Evolutionary conservation across 2,797 vertebrate genomes (phyloP).

Genomic region (Triplophysa bombifrons): DNA sequence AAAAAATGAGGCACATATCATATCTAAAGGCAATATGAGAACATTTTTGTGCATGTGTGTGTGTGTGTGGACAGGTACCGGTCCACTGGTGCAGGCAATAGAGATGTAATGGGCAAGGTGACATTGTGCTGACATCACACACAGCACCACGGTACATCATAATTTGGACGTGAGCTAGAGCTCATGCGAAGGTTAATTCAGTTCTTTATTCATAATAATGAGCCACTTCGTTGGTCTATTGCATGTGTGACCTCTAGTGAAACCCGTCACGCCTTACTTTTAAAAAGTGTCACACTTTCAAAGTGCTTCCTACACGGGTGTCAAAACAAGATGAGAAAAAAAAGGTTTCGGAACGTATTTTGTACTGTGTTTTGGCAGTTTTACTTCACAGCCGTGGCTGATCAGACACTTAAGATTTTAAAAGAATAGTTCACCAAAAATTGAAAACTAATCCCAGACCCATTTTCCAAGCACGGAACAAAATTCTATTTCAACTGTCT

Average conservation of each 20-base stretch:
- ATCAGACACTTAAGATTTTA: neutral
- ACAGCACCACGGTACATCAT: constrained; percentile 40
- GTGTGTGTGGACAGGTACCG: constrained; percentile 4
- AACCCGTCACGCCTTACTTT: neutral
- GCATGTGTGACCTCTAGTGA: constrained; percentile 16
- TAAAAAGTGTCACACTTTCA: neutral
- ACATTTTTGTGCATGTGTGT: neutral
- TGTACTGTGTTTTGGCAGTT: neutral
- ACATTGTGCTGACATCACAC: constrained; percentile 46
- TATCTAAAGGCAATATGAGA: neutral
- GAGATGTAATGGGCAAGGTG: constrained; percentile 47
- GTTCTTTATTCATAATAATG: constrained; percentile 46
- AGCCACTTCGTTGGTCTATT: constrained; percentile 11
- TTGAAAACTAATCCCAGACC: too few relatives aligned
- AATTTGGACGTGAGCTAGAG: constrained; percentile 22
- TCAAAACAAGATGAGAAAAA: constrained; percentile 7
- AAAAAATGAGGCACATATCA: too few relatives aligned
- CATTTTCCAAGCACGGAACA: neutral
- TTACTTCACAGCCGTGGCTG: neutral
- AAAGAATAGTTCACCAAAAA: neutral
- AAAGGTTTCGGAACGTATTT: neutral
- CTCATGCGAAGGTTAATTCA: constrained; percentile 36
- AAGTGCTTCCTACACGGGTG: neutral
- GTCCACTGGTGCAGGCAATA: constrained; percentile 35
- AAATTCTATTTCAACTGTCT: neutral